Conservation (phyloP, 1,140 invertebrate species). For the Homarus americanus region DNA sequence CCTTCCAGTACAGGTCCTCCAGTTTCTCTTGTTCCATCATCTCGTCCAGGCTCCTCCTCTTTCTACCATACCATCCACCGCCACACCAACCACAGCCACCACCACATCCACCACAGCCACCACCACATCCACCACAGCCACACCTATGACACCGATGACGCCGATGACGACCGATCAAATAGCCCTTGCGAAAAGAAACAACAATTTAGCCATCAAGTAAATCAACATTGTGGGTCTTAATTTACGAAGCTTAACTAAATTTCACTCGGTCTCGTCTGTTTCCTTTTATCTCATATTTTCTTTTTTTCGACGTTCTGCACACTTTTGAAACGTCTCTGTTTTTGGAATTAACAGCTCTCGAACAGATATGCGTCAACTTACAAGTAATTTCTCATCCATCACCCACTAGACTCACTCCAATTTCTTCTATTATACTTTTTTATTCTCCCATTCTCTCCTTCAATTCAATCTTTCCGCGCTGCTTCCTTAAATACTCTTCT, state of each 20-base stretch:
- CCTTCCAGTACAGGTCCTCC: slow-evolving; percentile 54
- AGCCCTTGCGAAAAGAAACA: slow-evolving; percentile 4
- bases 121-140: slow-evolving; percentile 31
- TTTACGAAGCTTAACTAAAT: too few relatives aligned
- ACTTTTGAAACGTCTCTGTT: too few relatives aligned
- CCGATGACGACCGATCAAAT: slow-evolving; percentile 22
- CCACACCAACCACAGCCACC: slow-evolving; percentile 22
- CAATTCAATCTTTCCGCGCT: background rate
- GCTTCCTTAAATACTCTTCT: background rate
- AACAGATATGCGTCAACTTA: too few relatives aligned
- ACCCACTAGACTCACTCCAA: background rate
- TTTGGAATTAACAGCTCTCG: too few relatives aligned
- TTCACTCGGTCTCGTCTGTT: too few relatives aligned
- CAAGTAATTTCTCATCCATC: too few relatives aligned
- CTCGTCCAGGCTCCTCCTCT: slow-evolving; percentile 57
- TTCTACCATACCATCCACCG: slow-evolving; percentile 41
- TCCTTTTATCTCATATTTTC: too few relatives aligned
- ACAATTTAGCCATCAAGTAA: too few relatives aligned
- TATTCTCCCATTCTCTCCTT: background rate
- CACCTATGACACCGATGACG: slow-evolving; percentile 3
- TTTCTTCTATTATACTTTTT: background rate
- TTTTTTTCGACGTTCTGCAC: too few relatives aligned
- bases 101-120: slow-evolving; percentile 29
- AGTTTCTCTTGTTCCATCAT: slow-evolving; percentile 34
- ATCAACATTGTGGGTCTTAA: too few relatives aligned